Evolutionary conservation across 37 sponge, comb jelly and placozoan genomes (phyloP).

Genomic region (Spongilla lacustris): DNA sequence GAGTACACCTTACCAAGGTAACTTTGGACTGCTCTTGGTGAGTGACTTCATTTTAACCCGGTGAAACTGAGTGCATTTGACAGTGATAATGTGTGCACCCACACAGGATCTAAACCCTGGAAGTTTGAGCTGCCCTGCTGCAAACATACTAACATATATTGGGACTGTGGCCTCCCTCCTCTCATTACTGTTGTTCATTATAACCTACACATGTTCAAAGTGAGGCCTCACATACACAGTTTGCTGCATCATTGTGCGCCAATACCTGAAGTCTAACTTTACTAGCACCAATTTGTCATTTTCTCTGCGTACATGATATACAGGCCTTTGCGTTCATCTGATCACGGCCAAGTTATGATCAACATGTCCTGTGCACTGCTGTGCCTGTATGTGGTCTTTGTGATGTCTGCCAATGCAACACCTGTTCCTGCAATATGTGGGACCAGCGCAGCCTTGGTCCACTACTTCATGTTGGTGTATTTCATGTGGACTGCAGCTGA

Average conservation of each 20-base stretch:
- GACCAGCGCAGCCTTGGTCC: slow-evolving; percentile 42
- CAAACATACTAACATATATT: slow-evolving; percentile 65
- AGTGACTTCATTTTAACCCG: neutral
- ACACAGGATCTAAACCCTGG: slow-evolving; percentile 45
- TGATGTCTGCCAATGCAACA: slow-evolving; percentile 34
- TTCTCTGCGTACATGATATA: neutral
- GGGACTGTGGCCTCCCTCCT: slow-evolving; percentile 46
- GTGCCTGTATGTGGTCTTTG: slow-evolving; percentile 56
- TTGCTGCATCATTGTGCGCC: neutral
- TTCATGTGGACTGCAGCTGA: slow-evolving; percentile 69
- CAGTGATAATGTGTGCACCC: neutral
- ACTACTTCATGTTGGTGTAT: slow-evolving; percentile 70
- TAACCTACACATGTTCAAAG: slow-evolving; percentile 53
- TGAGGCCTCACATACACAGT: slow-evolving; percentile 13
- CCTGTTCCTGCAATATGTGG: slow-evolving; percentile 50
- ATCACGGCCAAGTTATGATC: slow-evolving; percentile 45
- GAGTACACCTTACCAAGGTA: slow-evolving; percentile 1
- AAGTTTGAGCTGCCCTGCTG: neutral
- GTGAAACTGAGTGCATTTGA: neutral
- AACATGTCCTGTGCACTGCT: slow-evolving; percentile 59
- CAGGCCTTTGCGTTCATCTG: slow-evolving; percentile 38
- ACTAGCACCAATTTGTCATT: neutral
- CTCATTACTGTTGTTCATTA: slow-evolving; percentile 30
- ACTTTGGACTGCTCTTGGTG: slow-evolving; percentile 44
- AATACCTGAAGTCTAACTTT: neutral